These are phyloP conservation scores for Thamnophis sirtalis DNA, from an alignment of 2,113 vertebrate species.

Conservation along the genomic window DNA sequence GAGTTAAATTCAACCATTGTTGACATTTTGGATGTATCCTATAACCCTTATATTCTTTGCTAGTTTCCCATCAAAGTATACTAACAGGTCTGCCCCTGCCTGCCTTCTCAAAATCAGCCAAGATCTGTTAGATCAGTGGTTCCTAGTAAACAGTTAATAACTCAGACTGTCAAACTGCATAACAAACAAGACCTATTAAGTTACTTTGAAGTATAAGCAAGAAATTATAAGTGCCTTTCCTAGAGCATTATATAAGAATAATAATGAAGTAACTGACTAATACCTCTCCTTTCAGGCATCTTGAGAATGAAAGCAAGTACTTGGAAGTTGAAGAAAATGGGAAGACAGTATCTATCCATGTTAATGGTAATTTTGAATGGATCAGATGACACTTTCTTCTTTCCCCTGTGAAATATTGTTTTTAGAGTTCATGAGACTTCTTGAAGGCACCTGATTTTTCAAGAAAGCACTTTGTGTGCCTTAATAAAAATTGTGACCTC, in stretches of 20 bases:
- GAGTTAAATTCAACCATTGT: background rate
- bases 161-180: background rate
- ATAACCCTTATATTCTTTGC: background rate
- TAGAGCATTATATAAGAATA: background rate
- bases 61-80: background rate
- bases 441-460: background rate
- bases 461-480: background rate
- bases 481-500: background rate
- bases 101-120: background rate
- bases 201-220: background rate
- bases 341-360: constrained; percentile 26
- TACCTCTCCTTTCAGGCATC: background rate
- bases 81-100: background rate
- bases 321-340: constrained; percentile 29
- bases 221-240: background rate
- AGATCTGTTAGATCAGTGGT: background rate
- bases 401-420: background rate
- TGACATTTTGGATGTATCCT: background rate
- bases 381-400: background rate
- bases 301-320: constrained; percentile 31
- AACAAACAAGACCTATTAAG: background rate
- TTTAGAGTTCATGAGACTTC: background rate
- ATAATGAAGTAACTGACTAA: background rate
- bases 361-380: constrained; percentile 23
- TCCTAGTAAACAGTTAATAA: background rate